Evolutionary conservation across 1,140 invertebrate species (phyloP), one percentile per base, ranked within the genome.

Genomic region (Brachionus calyciflorus): DNA sequence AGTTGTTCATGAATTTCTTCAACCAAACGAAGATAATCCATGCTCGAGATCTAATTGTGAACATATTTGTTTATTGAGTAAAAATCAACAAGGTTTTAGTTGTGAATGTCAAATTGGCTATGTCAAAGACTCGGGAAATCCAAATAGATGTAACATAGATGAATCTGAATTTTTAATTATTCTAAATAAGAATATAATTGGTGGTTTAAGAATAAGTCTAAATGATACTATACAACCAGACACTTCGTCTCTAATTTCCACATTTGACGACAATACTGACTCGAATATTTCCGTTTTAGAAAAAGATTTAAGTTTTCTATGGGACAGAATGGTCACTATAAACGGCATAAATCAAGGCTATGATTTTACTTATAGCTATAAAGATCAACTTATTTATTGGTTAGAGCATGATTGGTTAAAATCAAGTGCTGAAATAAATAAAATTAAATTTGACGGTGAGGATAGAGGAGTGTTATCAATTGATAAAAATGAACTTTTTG

Each of bases 1-100:
- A 81, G 93, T 96, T 0, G 91, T 94, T 81, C 94, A 98, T 85
- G 91, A 92, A 1, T 90, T 92, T 0, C 84, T 96, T n/a, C 94
- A 98, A 82, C 94, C 93, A 0, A 86, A 69, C 14, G 81, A 65
- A 44, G 24, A 41, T 24, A 65, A 81, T 79, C 77, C 79, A 77
- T 77, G 37, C n/a, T 85, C 83, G 51, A 88, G 89, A 76, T 88
- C 89, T 1, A 85, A 89, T 0, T 99, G 96, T 79, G 89, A 90
- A 79, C 95, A 99, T 81, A 83, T 99, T 1, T 99, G 96, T 85
- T 86, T 99, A 1, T 85, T 98, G 0, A 93, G 92, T 41, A 65
- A 44, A 9, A 65, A 26, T 24, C 60, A 21, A n/a, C 19, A 19
- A 19, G 60, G 60, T 12, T 70, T n/a, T 49, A 49, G 44, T 17